Evolutionary conservation across 1,140 invertebrate genomes (phyloP).

Genomic region (Sminthurinus signatus): DNA sequence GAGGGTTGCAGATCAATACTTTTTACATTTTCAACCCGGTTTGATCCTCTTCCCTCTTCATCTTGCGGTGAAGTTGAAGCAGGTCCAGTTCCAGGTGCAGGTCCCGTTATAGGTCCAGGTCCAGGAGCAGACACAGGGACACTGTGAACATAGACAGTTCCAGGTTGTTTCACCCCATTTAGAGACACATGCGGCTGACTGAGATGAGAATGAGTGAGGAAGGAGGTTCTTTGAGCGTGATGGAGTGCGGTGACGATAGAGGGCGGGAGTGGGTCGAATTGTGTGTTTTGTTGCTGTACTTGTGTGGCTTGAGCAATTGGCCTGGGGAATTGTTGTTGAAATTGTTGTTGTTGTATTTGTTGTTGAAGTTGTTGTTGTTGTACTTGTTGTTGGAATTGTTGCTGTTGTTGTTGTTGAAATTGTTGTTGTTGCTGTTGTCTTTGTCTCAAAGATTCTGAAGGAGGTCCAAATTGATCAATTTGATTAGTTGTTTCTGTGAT

Average conservation of each 20-base stretch:
- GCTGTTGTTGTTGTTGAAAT: no score
- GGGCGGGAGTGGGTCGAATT: constrained; percentile 30
- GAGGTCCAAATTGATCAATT: no score
- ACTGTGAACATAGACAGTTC: constrained; percentile 30
- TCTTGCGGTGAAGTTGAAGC: background rate
- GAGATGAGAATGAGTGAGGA: constrained; percentile 36
- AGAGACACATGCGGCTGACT: background rate
- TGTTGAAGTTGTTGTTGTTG: no score
- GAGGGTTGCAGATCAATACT: background rate
- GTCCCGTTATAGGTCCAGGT: no score
- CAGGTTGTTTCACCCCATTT: background rate
- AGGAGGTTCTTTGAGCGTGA: constrained; percentile 37
- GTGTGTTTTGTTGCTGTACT: background rate
- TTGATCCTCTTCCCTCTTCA: background rate
- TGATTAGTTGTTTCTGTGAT: no score
- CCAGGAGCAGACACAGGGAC: constrained; percentile 9
- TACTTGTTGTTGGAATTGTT: no score
- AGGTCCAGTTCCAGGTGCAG: background rate
- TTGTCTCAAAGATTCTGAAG: no score
- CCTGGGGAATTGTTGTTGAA: background rate
- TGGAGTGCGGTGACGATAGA: constrained; percentile 37
- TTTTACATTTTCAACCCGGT: background rate
- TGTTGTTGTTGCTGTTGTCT: no score
- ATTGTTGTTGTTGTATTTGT: no score
- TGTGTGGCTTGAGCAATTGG: background rate